Conservation (phyloP, 2,888 invertebrate species). For the Dimorphilus gyrociliatus region DNA sequence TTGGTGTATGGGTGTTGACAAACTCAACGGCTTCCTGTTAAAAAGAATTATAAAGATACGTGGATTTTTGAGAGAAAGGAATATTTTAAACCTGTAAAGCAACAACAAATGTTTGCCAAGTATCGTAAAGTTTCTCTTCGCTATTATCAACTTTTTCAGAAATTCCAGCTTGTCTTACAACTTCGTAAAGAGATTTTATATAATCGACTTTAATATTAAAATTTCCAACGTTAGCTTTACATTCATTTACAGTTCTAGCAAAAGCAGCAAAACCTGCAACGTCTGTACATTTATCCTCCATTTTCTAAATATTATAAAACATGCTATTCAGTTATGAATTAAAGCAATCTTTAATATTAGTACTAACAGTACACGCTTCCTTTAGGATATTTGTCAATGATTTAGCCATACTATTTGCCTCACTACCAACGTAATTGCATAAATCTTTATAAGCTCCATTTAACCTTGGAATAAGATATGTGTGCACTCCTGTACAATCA, state of each 20-base stretch:
- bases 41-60: conserved; percentile 1
- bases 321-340: neutral
- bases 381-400: no score
- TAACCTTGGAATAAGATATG: conserved; percentile 23
- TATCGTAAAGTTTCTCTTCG: neutral
- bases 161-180: neutral
- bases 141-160: neutral
- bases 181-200: conserved; percentile 32
- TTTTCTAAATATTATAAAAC: conserved; percentile 16
- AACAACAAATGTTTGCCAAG: no score
- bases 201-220: conserved; percentile 31
- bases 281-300: conserved; percentile 23
- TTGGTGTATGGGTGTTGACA: conserved; percentile 31
- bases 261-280: conserved; percentile 28
- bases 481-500: conserved; percentile 26
- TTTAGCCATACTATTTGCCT: conserved; percentile 19
- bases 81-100: neutral
- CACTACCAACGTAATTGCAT: conserved; percentile 26
- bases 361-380: no score
- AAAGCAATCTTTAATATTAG: neutral
- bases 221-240: conserved; percentile 24
- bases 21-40: conserved; percentile 33
- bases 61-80: neutral
- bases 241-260: conserved; percentile 25
- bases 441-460: conserved; percentile 26